Evolutionary conservation across 2,888 invertebrate genomes (phyloP), one percentile per base, ranked within the genome.

Genomic region (Spodoptera picta): DNA sequence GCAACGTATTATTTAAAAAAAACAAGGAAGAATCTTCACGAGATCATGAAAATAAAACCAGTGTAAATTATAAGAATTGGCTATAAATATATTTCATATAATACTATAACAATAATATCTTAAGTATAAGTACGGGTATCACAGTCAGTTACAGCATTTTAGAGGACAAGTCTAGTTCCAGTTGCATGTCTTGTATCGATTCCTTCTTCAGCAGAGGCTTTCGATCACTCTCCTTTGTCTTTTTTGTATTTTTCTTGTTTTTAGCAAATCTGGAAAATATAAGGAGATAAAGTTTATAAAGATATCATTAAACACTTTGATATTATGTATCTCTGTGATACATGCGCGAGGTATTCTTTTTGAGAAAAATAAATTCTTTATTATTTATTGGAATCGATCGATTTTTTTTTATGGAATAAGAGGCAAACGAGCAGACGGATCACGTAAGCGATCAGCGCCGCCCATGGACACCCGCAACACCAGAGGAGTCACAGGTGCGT

Each of bases 141-240:
- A 93, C 92, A 92, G 92, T 85, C 78, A 79, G 90, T 93, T 90
- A 95, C 90, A 94, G 87, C 91, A 93, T 93, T 81, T 95, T 95
- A 78, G 93, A 87, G 75, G 93, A 91, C 71, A 94, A 81, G 65
- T 95, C 94, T 63, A 95, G 81, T 69, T 95, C 95, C 43, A 93
- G 63, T 65, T 93, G 93, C 62, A 95, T 80, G 72, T 95, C 95
- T 58, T 95, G 95, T 66, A 95, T 92, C 43, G 95, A 95, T 75
- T 94, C 95, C 82, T 94, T 94, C 82, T 95, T 95, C 51, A 96
- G 80, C 36, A 96, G 89, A 46, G 95, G 95, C 69, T 93, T 93
- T 62, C 95, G 92, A 83, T 96, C 96, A 12, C 90, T 92, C 82
- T 96, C 96, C 82, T 96, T 96, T 69, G 92, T 86, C 90, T 96